Conservation (phyloP, 2,797 vertebrate genomes). For the Neosilurus hyrtlii region DNA sequence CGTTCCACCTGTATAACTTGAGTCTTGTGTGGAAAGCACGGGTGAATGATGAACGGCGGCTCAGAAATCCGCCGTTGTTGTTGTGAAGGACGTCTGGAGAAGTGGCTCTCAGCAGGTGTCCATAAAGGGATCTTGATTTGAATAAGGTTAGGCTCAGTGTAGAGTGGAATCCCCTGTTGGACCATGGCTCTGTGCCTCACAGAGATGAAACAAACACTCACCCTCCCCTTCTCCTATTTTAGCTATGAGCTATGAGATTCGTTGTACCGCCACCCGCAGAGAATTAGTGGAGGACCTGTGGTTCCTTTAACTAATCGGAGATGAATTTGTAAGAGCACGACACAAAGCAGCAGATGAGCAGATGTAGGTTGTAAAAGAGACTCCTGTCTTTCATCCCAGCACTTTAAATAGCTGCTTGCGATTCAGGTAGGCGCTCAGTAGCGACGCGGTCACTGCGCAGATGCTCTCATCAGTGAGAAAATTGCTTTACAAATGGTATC, state of each 20-base stretch:
- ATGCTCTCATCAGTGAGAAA: slow-evolving; percentile 45
- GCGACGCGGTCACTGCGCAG: slow-evolving; percentile 31
- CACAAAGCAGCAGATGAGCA: slow-evolving; percentile 25
- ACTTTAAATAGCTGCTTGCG: slow-evolving; percentile 36
- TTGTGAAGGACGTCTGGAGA: slow-evolving; percentile 35
- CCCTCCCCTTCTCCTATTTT: neutral
- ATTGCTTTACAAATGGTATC: slow-evolving; percentile 41
- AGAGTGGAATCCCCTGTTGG: slow-evolving; percentile 31
- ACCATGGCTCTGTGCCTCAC: neutral
- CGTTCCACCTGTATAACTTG: slow-evolving; percentile 19
- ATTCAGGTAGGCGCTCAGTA: slow-evolving; percentile 26
- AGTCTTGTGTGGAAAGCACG: neutral
- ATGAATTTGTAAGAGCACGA: slow-evolving; percentile 20
- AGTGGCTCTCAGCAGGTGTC: slow-evolving; percentile 4
- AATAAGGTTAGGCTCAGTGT: slow-evolving; percentile 45
- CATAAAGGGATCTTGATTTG: slow-evolving; percentile 29
- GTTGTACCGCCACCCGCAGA: neutral
- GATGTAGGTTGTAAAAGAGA: slow-evolving; percentile 25
- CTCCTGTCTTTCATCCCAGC: slow-evolving; percentile 63
- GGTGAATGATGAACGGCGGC: slow-evolving; percentile 34
- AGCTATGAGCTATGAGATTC: neutral
- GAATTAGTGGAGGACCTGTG: slow-evolving; percentile 13
- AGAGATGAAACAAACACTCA: slow-evolving; percentile 32
- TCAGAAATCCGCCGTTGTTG: neutral
- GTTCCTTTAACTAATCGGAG: slow-evolving; percentile 36